Base-by-base conservation (phyloP, 2,113 vertebrate genomes). In the Pimephales promelas region DNA sequence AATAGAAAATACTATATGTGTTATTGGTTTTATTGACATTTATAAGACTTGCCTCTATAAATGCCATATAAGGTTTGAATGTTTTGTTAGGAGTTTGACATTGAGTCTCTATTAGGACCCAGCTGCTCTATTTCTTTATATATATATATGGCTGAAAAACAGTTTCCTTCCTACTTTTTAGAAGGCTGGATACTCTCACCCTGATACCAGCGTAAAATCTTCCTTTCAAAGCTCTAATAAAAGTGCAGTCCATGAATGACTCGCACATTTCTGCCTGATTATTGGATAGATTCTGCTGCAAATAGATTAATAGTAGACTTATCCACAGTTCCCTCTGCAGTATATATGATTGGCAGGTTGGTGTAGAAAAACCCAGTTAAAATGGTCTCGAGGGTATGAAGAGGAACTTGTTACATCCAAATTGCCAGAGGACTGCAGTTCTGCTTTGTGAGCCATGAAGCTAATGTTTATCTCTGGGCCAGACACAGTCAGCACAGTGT, bases 371-470 rank as follows among this genome's bases (percentile, higher is more conserved):
- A 89, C 89, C 66, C 93, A 89, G 81, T 89, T 91, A 91, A 94
- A 83, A 34, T 88, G 88, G 88, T 95, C 94, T 93, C 92, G n/a
- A 81, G 92, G 90, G 92, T 90, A 91, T 90, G 49, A 88, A 90
- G 89, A 93, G 92, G 92, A 93, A 84, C 93, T 94, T 86, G 87
- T 89, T 88, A 80, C 87, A 72, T 88, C 89, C 85, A 93, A 92
- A 86, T 93, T 92, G 94, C 93, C 89, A 87, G 92, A 91, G 91
- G 93, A 94, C 86, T 81, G 92, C 92, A 92, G 93, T 92, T 93
- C 91, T 93, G 93, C 93, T 94, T 94, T 94, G 93, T 93, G 94
- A 95, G 94, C 93, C 95, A 94, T 95, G 94, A 95, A 94, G 93
- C 92, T 91, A 92, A 93, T 95, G 95, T 95, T 95, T 93, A 94